Base-by-base conservation (phyloP, 2,888 invertebrate genomes). In the Acanthopleura granulata region DNA sequence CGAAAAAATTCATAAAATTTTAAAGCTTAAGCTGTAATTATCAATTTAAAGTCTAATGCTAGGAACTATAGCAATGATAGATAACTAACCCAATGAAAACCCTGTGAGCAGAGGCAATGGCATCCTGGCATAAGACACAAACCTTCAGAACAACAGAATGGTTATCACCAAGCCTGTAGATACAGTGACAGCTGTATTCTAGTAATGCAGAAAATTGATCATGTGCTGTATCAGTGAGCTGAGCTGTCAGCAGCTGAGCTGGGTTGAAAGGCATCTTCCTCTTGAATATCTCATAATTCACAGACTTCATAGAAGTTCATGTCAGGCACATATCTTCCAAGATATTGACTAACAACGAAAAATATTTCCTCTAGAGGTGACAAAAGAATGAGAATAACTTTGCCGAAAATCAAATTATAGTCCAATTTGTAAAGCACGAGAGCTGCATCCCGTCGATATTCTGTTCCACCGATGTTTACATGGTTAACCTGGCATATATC, bases 281-380 rank as follows among this genome's bases (percentile, higher is more conserved):
- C 16, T 22, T 27, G 66, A 16, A 66, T 6, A 15, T 66, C 66
- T 22, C 12, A 66, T 16, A 66, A 27, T 27, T 66, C 25, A 15
- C 66, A 66, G 22, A 66, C 22, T 27, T 66, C 66, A 66, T 66
- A 66, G 66, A 66, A 66, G 29, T 66, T 66, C 66, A 66, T 66
- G 22, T 66, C 66, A 25, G 66, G 66, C 16, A 66, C 66, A 66
- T 66, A 25, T 16, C 18, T 66, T 66, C 66, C 66, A 22, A 66
- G 15, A 14, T 66, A 27, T 27, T 66, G 66, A 27, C 25, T 66
- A 16, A 12, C 27, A 27, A 66, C 6, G 25, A 66, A 66, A 25
- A 22, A 66, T 27, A 66, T 27, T 15, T 66, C 29, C 66, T 66
- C 4, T 22, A 16, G 15, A 27, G 66, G 66, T 22, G 66, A 22